Base-by-base conservation (phyloP, 2,888 invertebrate genomes). In the Pheosia tremula region DNA sequence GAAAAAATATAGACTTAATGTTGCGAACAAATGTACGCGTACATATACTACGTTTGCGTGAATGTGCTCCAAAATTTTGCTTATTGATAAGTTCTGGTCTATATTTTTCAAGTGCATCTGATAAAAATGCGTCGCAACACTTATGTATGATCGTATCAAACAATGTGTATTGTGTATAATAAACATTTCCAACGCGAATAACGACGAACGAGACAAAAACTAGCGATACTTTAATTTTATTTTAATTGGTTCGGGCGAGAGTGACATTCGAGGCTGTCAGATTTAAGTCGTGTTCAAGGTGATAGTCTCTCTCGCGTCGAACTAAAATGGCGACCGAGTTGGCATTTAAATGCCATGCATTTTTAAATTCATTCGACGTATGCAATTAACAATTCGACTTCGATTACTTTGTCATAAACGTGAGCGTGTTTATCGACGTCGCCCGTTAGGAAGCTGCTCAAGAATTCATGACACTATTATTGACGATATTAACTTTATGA, bases 291-390 rank as follows among this genome's bases (percentile, higher is more conserved):
- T 80, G 85, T 87, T 91, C 92, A 93, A 93, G 93, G 93, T 87
- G 91, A 92, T 90, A 91, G 90, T 88, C 90, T 88, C 91, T 89
- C 88, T 89, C 85, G 84, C 83, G 82, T 85, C 87, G 89, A 82
- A 83, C 87, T 86, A 89, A 91, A 90, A 91, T 91, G 92, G 93
- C 92, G 91, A 80, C 87, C 80, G 82, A 80, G 85, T 85, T 93
- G 93, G 89, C 92, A 93, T 93, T 93, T 93, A 93, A 93, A 93
- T 93, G 93, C 92, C 93, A 93, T 90, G 87, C 89, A 86, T 92
- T 93, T 93, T 93, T 92, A 91, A 89, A 92, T 88, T 89, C 90
- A 88, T 87, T 79, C 88, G 83, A 85, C 87, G 86, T 85, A 87
- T 82, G 87, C 86, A 93, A 92, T 93, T 91, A 92, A 89, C 87